These are phyloP conservation scores for Poeciliopsis turneri DNA, from an alignment of 2,797 vertebrate species.

Conservation along the genomic window DNA sequence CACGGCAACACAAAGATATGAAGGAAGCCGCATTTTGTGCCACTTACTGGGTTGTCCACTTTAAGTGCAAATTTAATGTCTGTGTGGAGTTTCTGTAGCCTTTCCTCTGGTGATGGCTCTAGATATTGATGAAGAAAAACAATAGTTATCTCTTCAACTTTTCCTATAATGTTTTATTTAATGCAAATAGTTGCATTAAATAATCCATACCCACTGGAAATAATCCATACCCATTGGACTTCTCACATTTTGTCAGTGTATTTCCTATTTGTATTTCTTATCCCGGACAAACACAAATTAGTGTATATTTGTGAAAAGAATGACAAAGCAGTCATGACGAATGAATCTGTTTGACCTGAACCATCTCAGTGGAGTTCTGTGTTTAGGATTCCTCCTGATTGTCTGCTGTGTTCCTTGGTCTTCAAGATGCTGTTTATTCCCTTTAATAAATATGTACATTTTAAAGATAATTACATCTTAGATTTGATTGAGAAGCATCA, in stretches of 20 bases:
- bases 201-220: not conserved
- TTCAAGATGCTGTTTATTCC: not conserved
- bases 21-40: not conserved
- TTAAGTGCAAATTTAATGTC: constrained; percentile 98
- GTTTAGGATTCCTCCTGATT: too few species aligned
- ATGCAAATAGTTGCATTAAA: not conserved
- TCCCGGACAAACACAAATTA: not conserved
- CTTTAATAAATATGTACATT: not conserved
- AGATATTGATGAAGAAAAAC: constrained; percentile 10
- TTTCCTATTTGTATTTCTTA: not conserved
- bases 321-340: not conserved
- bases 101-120: constrained; percentile 94
- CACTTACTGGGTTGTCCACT: constrained; percentile 96
- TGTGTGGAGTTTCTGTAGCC: constrained; percentile 94
- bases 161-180: not conserved
- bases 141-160: not conserved
- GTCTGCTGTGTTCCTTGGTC: not conserved
- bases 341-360: not conserved
- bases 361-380: too few species aligned
- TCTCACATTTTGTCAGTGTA: not conserved
- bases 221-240: not conserved
- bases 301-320: not conserved
- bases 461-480: not conserved
- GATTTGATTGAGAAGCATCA: not conserved
- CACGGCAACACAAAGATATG: not conserved